Percentiles rank a stretch among this genome's conserved stretches.
phyloP scores from a whole-genome alignment of 2,888 invertebrate genomes.

The Drosophila koepferae region DNA sequence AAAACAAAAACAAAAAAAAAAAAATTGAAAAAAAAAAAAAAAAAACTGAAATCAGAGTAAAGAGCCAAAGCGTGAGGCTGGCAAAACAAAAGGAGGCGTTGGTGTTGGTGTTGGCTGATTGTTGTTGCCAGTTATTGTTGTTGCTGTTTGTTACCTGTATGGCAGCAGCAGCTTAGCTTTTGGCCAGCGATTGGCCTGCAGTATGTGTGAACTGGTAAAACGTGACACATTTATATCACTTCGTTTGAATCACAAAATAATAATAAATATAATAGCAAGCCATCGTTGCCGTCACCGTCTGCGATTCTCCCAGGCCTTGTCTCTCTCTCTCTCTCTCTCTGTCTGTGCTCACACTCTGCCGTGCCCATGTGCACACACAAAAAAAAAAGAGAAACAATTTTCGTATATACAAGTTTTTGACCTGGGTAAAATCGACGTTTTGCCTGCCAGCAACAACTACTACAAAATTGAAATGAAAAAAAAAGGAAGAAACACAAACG shows the following conservation, averaged over 20 bases:
- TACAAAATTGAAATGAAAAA: constrained; percentile 46
- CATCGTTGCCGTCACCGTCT: constrained; percentile 26
- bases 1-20: constrained; percentile 44
- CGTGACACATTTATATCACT: constrained; percentile 85
- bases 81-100: constrained; percentile 81
- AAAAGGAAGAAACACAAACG: constrained; percentile 14
- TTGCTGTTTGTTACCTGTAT: constrained; percentile 69
- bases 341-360: constrained; percentile 48
- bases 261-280: constrained; percentile 80
- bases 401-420: constrained; percentile 46
- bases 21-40: constrained; percentile 1
- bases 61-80: constrained; percentile 78
- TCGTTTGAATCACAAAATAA: constrained; percentile 84
- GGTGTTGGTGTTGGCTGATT: constrained; percentile 80
- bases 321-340: neutral
- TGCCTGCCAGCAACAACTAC: constrained; percentile 65
- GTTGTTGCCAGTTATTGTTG: constrained; percentile 52
- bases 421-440: constrained; percentile 69
- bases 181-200: constrained; percentile 66
- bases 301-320: constrained; percentile 54
- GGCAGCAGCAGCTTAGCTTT: constrained; percentile 51
- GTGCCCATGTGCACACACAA: constrained; percentile 67
- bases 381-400: constrained; percentile 19
- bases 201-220: constrained; percentile 85
- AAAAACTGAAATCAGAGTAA: constrained; percentile 74